Base-by-base conservation (phyloP, 1,140 invertebrate genomes). In the Hetaerina americana region DNA sequence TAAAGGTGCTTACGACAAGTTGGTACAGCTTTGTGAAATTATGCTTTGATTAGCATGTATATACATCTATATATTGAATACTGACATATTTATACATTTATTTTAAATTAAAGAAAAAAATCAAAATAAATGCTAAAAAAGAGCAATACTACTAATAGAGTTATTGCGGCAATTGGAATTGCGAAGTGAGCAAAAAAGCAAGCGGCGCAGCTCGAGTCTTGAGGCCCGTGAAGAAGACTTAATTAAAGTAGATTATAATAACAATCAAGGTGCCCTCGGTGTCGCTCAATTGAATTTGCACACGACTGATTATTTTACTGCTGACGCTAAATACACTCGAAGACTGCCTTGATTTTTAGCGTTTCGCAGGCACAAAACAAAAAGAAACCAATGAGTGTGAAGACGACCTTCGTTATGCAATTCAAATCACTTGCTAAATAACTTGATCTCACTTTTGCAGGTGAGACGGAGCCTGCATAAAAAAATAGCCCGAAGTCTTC, bases 61-160 rank as follows among this genome's bases (percentile, higher is more conserved):
- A 57, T 57, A 57, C 40, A 57, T 57, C 40, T 57, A 57, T 57
- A 57, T 57, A 57, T 57, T 57, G 40, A 57, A 57, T 57, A 57
- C 40, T 57, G 40, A 57, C 40, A 57, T 57, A 57, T 57, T 57
- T 57, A 57, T 57, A 57, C 40, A 57, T 57, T 57, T 57, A 57
- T 57, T 57, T 57, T 57, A 57, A 57, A 57, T 57, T 57, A 57
- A 57, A 57, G 40, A 57, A 57, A 57, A 57, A 57, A 57, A n/a
- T 57, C 40, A 57, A 57, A 57, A 57, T n/a, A 2, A 12, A 57
- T 12, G 22, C 22, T 57, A 57, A 57, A 57, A 57, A 57, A 57
- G 40, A 57, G 40, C 40, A 57, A 57, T 57, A 57, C 40, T 57
- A 18, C 15, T 57, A 57, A 57, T 18, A 1, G 15, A 57, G 40